phyloP scores from a whole-genome alignment of 2,888 invertebrate species.

The Orgyia antiqua region DNA sequence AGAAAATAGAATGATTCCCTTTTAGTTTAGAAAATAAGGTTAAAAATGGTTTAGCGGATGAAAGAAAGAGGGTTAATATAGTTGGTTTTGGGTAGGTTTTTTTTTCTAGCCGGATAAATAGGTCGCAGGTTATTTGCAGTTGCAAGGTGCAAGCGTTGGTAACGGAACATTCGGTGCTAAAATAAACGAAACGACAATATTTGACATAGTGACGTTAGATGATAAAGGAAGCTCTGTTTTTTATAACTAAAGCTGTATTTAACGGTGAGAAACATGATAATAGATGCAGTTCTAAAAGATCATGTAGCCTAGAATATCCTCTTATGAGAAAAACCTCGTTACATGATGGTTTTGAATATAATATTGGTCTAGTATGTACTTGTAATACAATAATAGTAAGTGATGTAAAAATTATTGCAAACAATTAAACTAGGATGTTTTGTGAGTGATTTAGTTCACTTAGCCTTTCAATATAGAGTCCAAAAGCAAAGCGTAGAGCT shows the following conservation, averaged over 20 bases:
- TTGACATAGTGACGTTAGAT: slow-evolving; percentile 48
- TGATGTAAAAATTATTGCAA: no score
- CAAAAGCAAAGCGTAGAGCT: no score
- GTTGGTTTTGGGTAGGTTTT: slow-evolving; percentile 37
- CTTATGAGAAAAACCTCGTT: no score
- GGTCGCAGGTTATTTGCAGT: slow-evolving; percentile 75
- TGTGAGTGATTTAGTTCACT: no score
- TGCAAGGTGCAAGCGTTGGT: slow-evolving; percentile 68
- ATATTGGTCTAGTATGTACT: no score
- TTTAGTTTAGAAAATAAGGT: fast-evolving
- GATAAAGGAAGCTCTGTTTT: slow-evolving; percentile 61
- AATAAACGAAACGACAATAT: slow-evolving; percentile 57
- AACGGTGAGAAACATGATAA: slow-evolving; percentile 20
- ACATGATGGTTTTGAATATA: no score
- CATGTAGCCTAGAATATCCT: no score
- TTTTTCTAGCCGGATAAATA: slow-evolving; percentile 59
- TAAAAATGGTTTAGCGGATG: slow-evolving; percentile 5
- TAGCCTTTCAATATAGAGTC: no score
- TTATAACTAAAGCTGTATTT: slow-evolving; percentile 46
- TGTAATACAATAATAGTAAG: no score
- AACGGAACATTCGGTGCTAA: slow-evolving; percentile 65
- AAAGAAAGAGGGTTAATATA: background rate
- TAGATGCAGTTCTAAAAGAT: no score
- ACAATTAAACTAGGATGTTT: no score
- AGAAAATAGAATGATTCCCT: no score